These are phyloP conservation scores for Ectemnius cavifrons DNA, from an alignment of 2,888 invertebrate genomes.

Conservation along the genomic window DNA sequence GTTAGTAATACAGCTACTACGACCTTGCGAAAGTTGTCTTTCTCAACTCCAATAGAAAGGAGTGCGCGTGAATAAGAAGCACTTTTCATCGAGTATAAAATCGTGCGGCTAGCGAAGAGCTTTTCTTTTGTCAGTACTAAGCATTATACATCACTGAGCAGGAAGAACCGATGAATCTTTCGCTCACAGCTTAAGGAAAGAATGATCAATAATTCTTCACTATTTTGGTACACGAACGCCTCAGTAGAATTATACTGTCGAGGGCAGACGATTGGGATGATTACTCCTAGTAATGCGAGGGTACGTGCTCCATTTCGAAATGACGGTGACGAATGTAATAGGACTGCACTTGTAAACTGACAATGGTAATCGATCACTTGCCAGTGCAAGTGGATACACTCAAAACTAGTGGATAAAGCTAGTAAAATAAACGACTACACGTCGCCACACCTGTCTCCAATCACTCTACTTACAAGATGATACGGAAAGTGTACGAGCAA, in stretches of 20 bases:
- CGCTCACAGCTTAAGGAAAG: constrained; percentile 10
- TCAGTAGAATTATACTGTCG: not conserved
- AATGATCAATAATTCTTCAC: constrained; percentile 34
- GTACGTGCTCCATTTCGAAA: too few relatives aligned
- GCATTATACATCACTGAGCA: constrained; percentile 28
- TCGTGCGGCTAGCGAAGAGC: constrained; percentile 39
- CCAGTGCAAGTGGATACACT: too few relatives aligned
- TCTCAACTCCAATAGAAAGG: too few relatives aligned
- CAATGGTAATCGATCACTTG: too few relatives aligned
- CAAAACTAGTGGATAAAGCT: constrained; percentile 28
- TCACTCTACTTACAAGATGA: too few relatives aligned
- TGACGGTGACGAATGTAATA: too few relatives aligned
- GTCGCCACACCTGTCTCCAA: constrained; percentile 30
- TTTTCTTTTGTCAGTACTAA: constrained; percentile 16
- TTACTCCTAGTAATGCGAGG: too few relatives aligned
- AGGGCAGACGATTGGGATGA: not conserved
- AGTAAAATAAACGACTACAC: constrained; percentile 58
- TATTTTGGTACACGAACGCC: not conserved
- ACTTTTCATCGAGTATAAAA: constrained; percentile 15
- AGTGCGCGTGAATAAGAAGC: too few relatives aligned
- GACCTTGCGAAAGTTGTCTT: too few relatives aligned
- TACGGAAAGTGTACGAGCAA: too few relatives aligned
- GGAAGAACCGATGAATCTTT: constrained; percentile 24
- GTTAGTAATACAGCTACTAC: too few relatives aligned
- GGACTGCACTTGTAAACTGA: too few relatives aligned